Conservation (phyloP, 2,888 invertebrate species). For the Chymomyza amoena region DNA sequence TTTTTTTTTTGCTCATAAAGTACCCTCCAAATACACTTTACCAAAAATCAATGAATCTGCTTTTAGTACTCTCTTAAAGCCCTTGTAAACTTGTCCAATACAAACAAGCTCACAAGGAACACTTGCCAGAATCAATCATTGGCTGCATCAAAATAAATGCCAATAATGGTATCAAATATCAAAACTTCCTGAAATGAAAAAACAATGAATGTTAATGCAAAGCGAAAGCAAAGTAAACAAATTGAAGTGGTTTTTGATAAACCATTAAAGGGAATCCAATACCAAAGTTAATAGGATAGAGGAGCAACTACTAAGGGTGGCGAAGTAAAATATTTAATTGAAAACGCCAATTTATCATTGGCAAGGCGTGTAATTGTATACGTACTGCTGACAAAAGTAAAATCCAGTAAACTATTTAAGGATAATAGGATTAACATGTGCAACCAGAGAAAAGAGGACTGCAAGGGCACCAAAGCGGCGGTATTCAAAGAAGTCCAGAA, state of each 20-base stretch:
- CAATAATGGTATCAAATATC: neutral
- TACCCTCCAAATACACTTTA: neutral
- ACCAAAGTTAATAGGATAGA: slow-evolving; percentile 28
- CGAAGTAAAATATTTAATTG: slow-evolving; percentile 63
- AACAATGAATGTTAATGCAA: slow-evolving; percentile 29
- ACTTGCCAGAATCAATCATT: slow-evolving; percentile 36
- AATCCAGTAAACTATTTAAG: slow-evolving; percentile 34
- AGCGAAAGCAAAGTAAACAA: slow-evolving; percentile 51
- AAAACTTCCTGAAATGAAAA: slow-evolving; percentile 21
- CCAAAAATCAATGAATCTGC: slow-evolving; percentile 9
- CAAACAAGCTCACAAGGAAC: slow-evolving; percentile 20
- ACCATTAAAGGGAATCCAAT: slow-evolving; percentile 73
- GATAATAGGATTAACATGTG: slow-evolving; percentile 54
- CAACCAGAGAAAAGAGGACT: neutral
- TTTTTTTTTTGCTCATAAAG: neutral
- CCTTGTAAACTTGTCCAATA: neutral
- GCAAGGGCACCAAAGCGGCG: neutral
- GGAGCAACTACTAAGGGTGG: slow-evolving; percentile 12
- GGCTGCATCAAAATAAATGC: slow-evolving; percentile 2
- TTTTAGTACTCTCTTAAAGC: neutral
- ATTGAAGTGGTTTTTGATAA: slow-evolving; percentile 75
- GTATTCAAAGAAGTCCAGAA: slow-evolving; percentile 35
- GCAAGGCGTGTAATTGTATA: slow-evolving; percentile 51
- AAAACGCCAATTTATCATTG: slow-evolving; percentile 74
- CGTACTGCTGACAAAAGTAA: slow-evolving; percentile 24